Percentiles rank a stretch among this genome's conserved stretches.
Evolutionary conservation across 2,888 invertebrate species (phyloP).

Genomic region (Drosophila austrosaltans): DNA sequence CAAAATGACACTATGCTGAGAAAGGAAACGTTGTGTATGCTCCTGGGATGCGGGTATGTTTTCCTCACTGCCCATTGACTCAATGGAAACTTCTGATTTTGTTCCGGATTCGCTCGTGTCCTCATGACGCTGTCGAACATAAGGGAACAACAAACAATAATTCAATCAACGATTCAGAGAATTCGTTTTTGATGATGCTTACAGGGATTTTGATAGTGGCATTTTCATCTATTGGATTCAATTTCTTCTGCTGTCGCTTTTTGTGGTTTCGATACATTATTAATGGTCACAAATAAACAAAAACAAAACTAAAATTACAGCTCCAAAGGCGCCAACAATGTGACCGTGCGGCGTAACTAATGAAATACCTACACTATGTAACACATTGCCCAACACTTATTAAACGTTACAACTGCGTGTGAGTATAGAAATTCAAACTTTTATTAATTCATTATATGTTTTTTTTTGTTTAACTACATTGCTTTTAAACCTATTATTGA

Average conservation of each 20-base stretch:
- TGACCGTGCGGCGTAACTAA: slow-evolving; percentile 3
- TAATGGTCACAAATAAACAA: neutral
- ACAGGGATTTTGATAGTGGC: slow-evolving; percentile 78
- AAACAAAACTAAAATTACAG: slow-evolving; percentile 25
- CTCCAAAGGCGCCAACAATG: slow-evolving; percentile 19
- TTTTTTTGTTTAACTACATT: slow-evolving; percentile 17
- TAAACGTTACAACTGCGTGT: neutral
- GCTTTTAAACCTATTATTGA: slow-evolving; percentile 48
- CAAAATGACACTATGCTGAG: slow-evolving; percentile 79
- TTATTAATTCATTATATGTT: slow-evolving; percentile 32
- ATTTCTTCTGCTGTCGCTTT: slow-evolving; percentile 54
- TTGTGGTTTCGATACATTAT: slow-evolving; percentile 57
- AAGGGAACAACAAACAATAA: neutral
- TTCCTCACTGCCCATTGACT: slow-evolving; percentile 73
- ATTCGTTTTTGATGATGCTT: slow-evolving; percentile 22
- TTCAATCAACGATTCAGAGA: neutral
- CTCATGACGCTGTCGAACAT: slow-evolving; percentile 40
- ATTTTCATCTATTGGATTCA: slow-evolving; percentile 79
- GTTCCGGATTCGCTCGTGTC: slow-evolving; percentile 16
- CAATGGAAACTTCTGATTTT: slow-evolving; percentile 40
- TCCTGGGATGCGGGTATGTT: slow-evolving; percentile 82
- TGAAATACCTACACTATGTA: neutral
- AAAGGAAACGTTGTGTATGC: slow-evolving; percentile 82
- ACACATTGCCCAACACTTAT: neutral
- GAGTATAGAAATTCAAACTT: slow-evolving; percentile 30